phyloP scores from a whole-genome alignment of 2,113 vertebrate genomes.

The Pomatorhinus ruficollis region DNA sequence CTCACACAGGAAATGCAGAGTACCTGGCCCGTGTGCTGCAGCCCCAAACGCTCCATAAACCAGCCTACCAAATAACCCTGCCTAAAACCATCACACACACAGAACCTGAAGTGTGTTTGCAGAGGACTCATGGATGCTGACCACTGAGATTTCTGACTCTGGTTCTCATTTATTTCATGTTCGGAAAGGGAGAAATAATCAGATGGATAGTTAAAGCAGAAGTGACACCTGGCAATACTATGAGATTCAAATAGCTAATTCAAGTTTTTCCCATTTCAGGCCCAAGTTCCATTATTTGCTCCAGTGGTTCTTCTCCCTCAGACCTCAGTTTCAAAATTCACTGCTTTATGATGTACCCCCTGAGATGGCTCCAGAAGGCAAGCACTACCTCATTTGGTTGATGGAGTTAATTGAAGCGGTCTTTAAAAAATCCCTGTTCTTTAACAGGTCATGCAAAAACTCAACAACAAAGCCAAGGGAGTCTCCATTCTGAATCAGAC shows the following conservation, averaged over 20 bases:
- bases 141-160: neutral
- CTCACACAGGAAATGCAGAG: neutral
- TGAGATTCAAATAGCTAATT: neutral
- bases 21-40: neutral
- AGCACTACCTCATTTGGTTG: neutral
- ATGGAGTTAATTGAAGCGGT: neutral
- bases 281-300: neutral
- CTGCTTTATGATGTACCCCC: neutral
- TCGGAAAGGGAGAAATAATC: neutral
- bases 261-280: neutral
- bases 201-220: neutral
- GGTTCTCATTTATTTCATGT: neutral
- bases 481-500: neutral
- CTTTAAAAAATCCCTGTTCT: neutral
- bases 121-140: neutral
- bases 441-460: neutral
- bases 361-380: neutral
- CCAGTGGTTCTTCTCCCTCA: neutral
- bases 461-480: neutral
- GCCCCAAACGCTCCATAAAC: neutral
- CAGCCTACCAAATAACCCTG: neutral
- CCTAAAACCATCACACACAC: neutral
- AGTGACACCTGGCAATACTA: neutral
- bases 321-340: neutral
- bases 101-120: neutral